Percentiles rank a stretch among this genome's conserved stretches.
Evolutionary conservation across 2,113 vertebrate species (phyloP).

Genomic region (Psophia crepitans): DNA sequence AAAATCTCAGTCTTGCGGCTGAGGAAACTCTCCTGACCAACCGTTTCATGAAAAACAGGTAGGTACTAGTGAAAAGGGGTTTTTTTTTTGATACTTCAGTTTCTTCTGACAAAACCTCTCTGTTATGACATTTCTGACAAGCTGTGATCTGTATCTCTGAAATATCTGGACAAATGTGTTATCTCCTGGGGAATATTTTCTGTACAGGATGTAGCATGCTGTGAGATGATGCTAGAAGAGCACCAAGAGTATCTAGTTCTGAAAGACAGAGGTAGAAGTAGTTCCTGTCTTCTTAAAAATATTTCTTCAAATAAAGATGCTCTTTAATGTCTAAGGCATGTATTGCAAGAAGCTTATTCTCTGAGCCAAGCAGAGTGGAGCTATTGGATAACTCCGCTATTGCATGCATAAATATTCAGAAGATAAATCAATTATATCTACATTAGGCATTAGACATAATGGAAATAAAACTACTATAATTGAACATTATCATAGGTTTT

Average conservation of each 20-base stretch:
- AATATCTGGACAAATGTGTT: neutral
- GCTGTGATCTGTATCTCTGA: neutral
- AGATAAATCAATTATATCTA: slow-evolving; percentile 6
- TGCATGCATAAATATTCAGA: neutral
- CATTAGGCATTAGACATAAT: neutral
- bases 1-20: neutral
- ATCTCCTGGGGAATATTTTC: neutral
- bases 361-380: neutral
- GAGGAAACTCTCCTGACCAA: neutral
- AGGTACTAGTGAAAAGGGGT: neutral
- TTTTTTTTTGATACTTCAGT: neutral
- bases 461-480: neutral
- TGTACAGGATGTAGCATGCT: neutral
- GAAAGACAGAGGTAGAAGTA: neutral
- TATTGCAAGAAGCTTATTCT: neutral
- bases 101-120: neutral
- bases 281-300: neutral
- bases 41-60: neutral
- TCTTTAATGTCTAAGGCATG: neutral
- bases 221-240: neutral
- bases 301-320: neutral
- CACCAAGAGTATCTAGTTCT: neutral
- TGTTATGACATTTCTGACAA: neutral
- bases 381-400: neutral
- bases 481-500: neutral